Evolutionary conservation across 2,888 invertebrate genomes (phyloP).

Genomic region (Lepidocyrtinus sp.): DNA sequence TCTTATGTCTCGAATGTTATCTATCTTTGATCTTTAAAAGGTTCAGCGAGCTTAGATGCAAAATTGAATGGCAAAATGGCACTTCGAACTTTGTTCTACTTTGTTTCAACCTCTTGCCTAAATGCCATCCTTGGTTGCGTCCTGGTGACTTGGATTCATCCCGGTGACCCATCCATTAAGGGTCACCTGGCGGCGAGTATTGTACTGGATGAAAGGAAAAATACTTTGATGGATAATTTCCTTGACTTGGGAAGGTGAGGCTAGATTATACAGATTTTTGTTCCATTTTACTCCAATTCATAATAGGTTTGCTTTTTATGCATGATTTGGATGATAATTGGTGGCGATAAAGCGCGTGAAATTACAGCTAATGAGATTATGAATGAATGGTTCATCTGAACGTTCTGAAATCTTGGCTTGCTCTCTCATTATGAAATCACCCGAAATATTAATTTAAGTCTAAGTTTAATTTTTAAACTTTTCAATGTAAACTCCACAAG

Average conservation of each 20-base stretch:
- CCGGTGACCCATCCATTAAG: conserved; percentile 76
- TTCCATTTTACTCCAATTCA: neutral
- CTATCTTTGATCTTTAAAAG: conserved; percentile 73
- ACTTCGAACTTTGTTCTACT: conserved; percentile 85
- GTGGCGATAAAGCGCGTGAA: too few species aligned
- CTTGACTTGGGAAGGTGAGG: conserved; percentile 88
- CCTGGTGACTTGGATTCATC: conserved; percentile 83
- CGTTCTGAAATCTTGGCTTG: neutral
- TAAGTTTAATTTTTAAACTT: conserved; percentile 55
- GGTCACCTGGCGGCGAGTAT: conserved; percentile 62
- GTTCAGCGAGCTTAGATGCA: conserved; percentile 88
- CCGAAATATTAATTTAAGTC: conserved; percentile 7
- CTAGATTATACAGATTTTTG: neutral
- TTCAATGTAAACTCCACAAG: conserved; percentile 55
- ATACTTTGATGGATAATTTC: conserved; percentile 87
- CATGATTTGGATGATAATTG: neutral
- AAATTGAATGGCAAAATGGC: conserved; percentile 90
- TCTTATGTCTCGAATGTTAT: neutral
- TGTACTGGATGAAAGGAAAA: conserved; percentile 76
- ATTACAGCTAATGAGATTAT: neutral
- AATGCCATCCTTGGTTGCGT: conserved; percentile 85
- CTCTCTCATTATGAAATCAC: neutral
- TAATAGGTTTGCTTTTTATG: neutral
- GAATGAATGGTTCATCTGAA: neutral
- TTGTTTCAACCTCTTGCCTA: conserved; percentile 85